These are phyloP conservation scores for Meteorus colon DNA, from an alignment of 2,888 invertebrate genomes.

Conservation along the genomic window DNA sequence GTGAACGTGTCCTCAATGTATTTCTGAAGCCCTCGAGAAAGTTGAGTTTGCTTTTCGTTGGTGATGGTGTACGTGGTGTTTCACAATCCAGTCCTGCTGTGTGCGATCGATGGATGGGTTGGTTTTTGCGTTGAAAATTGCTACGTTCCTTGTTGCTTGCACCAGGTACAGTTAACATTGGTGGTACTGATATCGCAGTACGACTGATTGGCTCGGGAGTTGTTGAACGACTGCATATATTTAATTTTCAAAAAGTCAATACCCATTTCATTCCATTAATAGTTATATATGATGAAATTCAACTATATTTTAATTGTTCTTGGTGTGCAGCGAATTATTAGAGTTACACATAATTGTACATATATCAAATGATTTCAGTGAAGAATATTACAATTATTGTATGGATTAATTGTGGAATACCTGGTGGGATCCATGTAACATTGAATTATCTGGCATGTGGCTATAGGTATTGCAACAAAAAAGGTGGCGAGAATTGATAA, in stretches of 20 bases:
- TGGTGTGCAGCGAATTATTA: neutral
- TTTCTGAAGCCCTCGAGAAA: slow-evolving; percentile 80
- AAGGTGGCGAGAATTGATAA: slow-evolving; percentile 20
- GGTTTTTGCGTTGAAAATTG: slow-evolving; percentile 54
- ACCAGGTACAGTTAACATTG: slow-evolving; percentile 60
- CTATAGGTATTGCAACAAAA: slow-evolving; percentile 22
- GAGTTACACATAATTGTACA: neutral
- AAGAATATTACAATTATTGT: slow-evolving; percentile 22
- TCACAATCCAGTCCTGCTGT: slow-evolving; percentile 59
- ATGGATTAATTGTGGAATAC: slow-evolving; percentile 39
- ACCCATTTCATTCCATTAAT: slow-evolving; percentile 4
- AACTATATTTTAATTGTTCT: neutral
- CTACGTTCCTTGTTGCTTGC: slow-evolving; percentile 59
- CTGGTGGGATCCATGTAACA: slow-evolving; percentile 39
- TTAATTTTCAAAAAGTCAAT: slow-evolving; percentile 25
- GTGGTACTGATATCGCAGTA: slow-evolving; percentile 60
- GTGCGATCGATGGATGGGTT: slow-evolving; percentile 62
- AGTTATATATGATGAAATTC: slow-evolving; percentile 6
- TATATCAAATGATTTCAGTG: neutral
- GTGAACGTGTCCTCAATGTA: slow-evolving; percentile 75
- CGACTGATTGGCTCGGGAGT: slow-evolving; percentile 64
- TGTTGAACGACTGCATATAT: slow-evolving; percentile 64
- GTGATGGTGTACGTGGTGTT: slow-evolving; percentile 69
- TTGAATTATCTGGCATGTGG: slow-evolving; percentile 37
- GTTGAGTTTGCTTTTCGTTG: slow-evolving; percentile 74